Evolutionary conservation across 1,140 invertebrate species (phyloP), one percentile per base, ranked within the genome.

Genomic region (Drosophila pallidifrons): DNA sequence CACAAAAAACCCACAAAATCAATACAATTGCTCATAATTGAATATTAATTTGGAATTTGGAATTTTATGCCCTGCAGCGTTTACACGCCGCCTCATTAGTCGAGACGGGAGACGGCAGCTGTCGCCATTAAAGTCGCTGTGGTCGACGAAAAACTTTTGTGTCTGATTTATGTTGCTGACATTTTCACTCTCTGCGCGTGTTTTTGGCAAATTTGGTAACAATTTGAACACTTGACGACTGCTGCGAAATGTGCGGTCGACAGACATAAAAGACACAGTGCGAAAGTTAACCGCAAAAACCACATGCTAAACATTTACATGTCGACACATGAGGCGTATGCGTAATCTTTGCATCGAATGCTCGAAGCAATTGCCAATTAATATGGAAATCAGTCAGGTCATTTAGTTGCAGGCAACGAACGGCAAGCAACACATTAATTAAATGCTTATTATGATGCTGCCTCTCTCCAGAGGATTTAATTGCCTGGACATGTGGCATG

Each of bases 31-130:
- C 30, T 35, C 64, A 67, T 87, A 88, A 87, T 87, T 82, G 63
- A 82, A 88, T 82, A 88, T 88, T 88, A 87, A 88, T 80, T 83
- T 77, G 75, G 57, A 77, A 88, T 88, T 80, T 77, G 75, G 57
- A 77, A 88, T 88, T 75, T 75, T 58, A 11, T 57, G 60, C 25
- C 49, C 41, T 10, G 43, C 52, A 61, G 45, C 57, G 30, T 54
- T 55, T 54, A 45, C 41, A 57, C 70, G 57, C 75, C 41, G 59
- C 13, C 81, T 77, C 73, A 63, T 79, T 72, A 75, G 45, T 35
- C 8, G 45, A 35, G 30, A 4, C 5, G 7, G 28, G 4, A 30
- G 47, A 13, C 7, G 15, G 32, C 13, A 38, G 13, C 54, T 10
- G 13, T 20, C 16, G 28, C 59, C 54, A 46, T 58, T 58, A 66